Evolutionary conservation across 2,888 invertebrate species (phyloP), one percentile per base, ranked within the genome.

Genomic region (Timandra comae): DNA sequence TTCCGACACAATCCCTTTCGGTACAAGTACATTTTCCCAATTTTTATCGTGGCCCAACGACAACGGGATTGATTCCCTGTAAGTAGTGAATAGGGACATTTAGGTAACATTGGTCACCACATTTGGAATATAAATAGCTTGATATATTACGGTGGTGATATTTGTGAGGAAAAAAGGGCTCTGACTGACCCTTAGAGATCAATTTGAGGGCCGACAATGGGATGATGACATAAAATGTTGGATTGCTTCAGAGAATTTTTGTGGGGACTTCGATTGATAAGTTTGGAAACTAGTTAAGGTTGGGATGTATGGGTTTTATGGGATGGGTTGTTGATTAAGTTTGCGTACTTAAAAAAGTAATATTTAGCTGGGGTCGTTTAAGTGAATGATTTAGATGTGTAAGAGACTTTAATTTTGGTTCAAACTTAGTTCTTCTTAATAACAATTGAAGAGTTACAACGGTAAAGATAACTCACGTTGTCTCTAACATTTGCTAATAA

Each of bases 41-140:
- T 53, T 54, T 52, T 56, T 46, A 43, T 53, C 54, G 57, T 49
- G 43, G 49, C 41, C 45, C 42, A 37, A 49, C 52, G 57, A 52
- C 58, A 61, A 54, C 51, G 49, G 52, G 56, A 63, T 61, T 62
- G 62, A 64, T 62, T 58, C 51, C 48, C 47, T 43, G 43, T 51
- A 49, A 56, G 55, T 48, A 50, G 46, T 49, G 40, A 43, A 31
- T 40, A 38, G 49, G 42, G 51, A 46, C 35, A 37, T 35, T 46
- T 43, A 43, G 36, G 38, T 33, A 33, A 26, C 33, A 46, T 49
- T 46, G 43, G 46, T 44, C 36, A 46, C 48, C 40, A 41, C 43
- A 44, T 38, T 38, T 25, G 21, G 44, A 42, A 49, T 49, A 49
- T 46, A 48, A 48, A 46, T 49, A 44, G 43, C 43, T 49, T 49